Evolutionary conservation across 2,888 invertebrate genomes (phyloP).

Genomic region (Lomographa bimaculata): DNA sequence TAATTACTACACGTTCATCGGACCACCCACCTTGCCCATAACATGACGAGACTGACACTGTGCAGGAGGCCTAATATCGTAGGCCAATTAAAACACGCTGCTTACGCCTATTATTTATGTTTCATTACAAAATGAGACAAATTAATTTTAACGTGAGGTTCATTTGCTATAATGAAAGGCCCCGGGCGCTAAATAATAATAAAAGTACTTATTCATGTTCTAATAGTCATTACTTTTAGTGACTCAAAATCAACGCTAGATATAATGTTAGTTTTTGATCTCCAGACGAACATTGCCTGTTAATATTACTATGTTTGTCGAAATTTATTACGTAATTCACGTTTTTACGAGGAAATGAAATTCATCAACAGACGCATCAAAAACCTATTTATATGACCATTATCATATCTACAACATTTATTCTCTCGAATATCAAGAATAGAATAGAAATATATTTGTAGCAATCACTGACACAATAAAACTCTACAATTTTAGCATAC

Average conservation of each 20-base stretch:
- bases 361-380: slow-evolving; percentile 36
- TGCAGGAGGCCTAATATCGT: slow-evolving; percentile 5
- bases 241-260: too few relatives aligned
- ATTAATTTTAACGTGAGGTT: slow-evolving; percentile 14
- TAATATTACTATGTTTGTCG: too few relatives aligned
- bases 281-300: too few relatives aligned
- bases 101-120: slow-evolving; percentile 13
- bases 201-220: too few relatives aligned
- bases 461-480: too few relatives aligned
- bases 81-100: slow-evolving; percentile 11
- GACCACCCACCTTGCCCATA: slow-evolving; percentile 22
- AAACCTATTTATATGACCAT: slow-evolving; percentile 38
- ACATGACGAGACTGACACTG: slow-evolving; percentile 8
- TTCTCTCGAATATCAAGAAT: slow-evolving; percentile 21
- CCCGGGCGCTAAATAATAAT: not conserved
- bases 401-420: slow-evolving; percentile 40
- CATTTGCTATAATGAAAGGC: slow-evolving; percentile 2
- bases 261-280: too few relatives aligned
- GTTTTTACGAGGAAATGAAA: slow-evolving; percentile 37
- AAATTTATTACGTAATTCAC: slow-evolving; percentile 21
- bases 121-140: slow-evolving; percentile 13
- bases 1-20: slow-evolving; percentile 29
- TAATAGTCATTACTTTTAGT: too few relatives aligned
- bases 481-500: too few relatives aligned
- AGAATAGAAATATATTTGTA: too few relatives aligned